Evolutionary conservation across 2,113 vertebrate species (phyloP).

Genomic region (Marmota monax): DNA sequence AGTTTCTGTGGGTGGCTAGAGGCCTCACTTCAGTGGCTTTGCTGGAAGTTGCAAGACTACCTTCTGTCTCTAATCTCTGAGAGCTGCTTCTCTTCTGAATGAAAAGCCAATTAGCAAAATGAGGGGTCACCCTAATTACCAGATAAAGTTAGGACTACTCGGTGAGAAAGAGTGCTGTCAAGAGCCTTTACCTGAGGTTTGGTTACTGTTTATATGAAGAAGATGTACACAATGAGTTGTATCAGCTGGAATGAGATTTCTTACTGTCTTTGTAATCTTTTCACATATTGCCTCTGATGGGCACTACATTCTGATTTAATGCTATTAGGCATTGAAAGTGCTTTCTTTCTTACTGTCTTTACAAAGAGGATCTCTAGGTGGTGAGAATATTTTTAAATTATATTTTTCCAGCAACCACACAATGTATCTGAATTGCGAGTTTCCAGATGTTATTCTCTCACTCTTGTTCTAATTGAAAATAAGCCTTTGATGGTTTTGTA

Average conservation of each 20-base stretch:
- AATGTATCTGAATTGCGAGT: background rate
- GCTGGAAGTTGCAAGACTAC: background rate
- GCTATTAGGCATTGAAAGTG: background rate
- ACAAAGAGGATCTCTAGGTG: background rate
- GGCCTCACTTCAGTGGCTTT: background rate
- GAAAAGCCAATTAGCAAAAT: background rate
- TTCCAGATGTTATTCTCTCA: background rate
- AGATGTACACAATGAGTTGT: rapidly evolving
- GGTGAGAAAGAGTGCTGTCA: background rate
- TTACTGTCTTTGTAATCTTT: background rate
- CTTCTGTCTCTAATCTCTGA: background rate
- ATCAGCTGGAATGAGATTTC: background rate
- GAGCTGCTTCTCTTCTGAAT: background rate
- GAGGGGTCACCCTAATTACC: background rate
- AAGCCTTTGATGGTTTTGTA: background rate
- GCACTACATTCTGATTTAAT: background rate
- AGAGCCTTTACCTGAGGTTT: background rate
- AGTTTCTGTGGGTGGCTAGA: background rate
- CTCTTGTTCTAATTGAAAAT: background rate
- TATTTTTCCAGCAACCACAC: background rate
- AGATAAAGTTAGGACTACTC: background rate
- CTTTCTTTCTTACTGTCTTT: background rate
- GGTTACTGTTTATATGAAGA: background rate
- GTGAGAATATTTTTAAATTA: background rate
- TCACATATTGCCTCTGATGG: background rate